Evolutionary conservation across 2,113 vertebrate genomes (phyloP).

Genomic region (Indicator indicator): DNA sequence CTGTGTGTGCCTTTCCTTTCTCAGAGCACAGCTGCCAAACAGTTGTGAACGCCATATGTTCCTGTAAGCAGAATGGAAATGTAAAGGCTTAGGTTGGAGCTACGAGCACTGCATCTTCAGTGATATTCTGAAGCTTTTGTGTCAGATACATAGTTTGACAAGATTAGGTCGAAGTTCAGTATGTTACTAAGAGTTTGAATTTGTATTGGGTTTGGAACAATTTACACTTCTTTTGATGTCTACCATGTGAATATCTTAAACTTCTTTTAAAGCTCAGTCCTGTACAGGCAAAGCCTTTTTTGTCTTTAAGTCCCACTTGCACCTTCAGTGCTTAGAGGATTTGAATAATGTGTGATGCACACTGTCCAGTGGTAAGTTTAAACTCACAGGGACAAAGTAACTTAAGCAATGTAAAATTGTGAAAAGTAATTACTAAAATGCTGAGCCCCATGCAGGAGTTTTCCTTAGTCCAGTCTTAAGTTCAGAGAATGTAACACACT

Average conservation of each 20-base stretch:
- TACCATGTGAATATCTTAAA: background rate
- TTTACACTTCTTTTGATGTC: background rate
- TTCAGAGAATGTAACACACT: background rate
- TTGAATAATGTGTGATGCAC: background rate
- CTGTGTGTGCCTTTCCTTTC: slow-evolving; percentile 10
- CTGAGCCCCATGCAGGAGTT: background rate
- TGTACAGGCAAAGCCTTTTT: background rate
- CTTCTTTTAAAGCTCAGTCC: background rate
- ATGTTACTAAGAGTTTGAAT: background rate
- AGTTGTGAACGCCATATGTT: slow-evolving; percentile 37
- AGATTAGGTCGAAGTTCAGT: background rate
- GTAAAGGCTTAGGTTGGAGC: background rate
- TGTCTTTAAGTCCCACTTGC: background rate
- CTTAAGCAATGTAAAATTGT: background rate
- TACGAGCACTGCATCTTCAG: background rate
- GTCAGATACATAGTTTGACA: background rate
- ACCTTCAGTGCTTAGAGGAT: background rate
- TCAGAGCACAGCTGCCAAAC: slow-evolving; percentile 36
- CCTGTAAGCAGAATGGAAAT: background rate
- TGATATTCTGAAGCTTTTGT: background rate
- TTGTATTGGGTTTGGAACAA: background rate
- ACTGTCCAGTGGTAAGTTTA: background rate
- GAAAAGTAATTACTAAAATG: background rate
- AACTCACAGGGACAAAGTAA: background rate
- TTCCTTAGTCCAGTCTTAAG: background rate